Conservation (phyloP, 2,797 vertebrate species). For the Sebastes itinus region DNA sequence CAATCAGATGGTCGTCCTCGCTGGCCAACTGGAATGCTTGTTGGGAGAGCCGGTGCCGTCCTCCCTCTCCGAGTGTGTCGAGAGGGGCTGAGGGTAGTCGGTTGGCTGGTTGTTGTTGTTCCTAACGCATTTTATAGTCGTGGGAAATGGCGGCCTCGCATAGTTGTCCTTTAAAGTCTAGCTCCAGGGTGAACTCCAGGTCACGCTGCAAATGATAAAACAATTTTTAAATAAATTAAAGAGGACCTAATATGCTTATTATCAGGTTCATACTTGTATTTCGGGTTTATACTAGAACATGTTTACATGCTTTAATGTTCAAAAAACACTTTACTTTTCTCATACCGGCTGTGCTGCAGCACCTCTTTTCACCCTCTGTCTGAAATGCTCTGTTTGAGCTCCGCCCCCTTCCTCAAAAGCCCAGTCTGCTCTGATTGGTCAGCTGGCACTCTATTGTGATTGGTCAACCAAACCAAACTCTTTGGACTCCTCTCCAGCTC, state of each 20-base stretch:
- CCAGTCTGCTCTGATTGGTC: too few relatives aligned
- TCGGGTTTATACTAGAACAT: too few relatives aligned
- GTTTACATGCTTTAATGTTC: not conserved
- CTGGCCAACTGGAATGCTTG: constrained; percentile 32
- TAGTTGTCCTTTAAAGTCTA: constrained; percentile 99
- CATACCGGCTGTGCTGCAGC: too few relatives aligned
- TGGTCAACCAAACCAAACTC: too few relatives aligned
- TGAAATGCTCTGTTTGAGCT: too few relatives aligned
- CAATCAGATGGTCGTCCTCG: constrained; percentile 34
- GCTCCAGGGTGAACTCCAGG: constrained; percentile 96
- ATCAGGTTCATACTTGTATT: fast-evolving
- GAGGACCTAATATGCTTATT: too few relatives aligned
- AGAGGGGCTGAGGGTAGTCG: constrained; percentile 37
- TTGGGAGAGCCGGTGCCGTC: constrained; percentile 29
- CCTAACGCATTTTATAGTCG: constrained; percentile 98
- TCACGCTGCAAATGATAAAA: constrained; percentile 85
- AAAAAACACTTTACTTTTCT: too few relatives aligned
- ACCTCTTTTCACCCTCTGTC: too few relatives aligned
- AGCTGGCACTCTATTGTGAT: too few relatives aligned
- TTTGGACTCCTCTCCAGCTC: too few relatives aligned
- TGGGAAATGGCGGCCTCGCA: constrained; percentile 97
- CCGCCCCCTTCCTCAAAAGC: too few relatives aligned
- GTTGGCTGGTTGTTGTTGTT: not conserved
- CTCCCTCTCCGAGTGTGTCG: constrained; percentile 23
- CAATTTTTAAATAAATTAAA: not conserved